phyloP scores from a whole-genome alignment of 2,797 vertebrate species.

The Phrynocephalus forsythii region DNA sequence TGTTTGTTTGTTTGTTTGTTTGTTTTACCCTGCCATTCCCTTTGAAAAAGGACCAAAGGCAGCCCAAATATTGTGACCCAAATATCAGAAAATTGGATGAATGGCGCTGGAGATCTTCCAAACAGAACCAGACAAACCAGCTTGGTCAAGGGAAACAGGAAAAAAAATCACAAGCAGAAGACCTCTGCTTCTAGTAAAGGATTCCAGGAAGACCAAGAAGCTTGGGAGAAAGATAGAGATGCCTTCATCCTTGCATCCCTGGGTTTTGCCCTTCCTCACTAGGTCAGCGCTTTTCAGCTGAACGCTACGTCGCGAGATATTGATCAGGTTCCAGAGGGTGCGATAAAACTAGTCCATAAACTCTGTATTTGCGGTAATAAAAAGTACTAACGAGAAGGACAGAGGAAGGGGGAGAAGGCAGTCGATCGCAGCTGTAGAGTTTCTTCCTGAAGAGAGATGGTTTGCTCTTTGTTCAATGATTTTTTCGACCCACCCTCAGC shows the following conservation, averaged over 20 bases:
- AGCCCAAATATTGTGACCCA: not conserved
- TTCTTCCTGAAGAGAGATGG: not conserved
- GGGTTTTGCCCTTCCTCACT: constrained; percentile 45
- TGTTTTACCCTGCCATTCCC: too few species aligned
- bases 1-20: too few species aligned
- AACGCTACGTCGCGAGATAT: constrained; percentile 47
- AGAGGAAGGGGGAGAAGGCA: not conserved
- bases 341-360: constrained; percentile 63
- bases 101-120: not conserved
- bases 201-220: not conserved
- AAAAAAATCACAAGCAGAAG: not conserved
- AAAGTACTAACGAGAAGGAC: constrained; percentile 60
- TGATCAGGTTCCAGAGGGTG: constrained; percentile 52
- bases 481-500: too few species aligned
- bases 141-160: not conserved
- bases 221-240: not conserved
- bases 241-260: constrained; percentile 12
- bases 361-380: constrained; percentile 65
- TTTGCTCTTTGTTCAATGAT: not conserved
- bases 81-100: not conserved
- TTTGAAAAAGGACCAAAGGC: too few species aligned
- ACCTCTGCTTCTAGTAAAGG: constrained; percentile 1
- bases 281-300: constrained; percentile 63
- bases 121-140: not conserved
- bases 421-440: constrained; percentile 7